A percentile compares a stretch with the other conserved stretches of the same genome.
These are phyloP conservation scores for Plagodis pulveraria DNA, from an alignment of 2,888 invertebrate species.

Conservation along the genomic window DNA sequence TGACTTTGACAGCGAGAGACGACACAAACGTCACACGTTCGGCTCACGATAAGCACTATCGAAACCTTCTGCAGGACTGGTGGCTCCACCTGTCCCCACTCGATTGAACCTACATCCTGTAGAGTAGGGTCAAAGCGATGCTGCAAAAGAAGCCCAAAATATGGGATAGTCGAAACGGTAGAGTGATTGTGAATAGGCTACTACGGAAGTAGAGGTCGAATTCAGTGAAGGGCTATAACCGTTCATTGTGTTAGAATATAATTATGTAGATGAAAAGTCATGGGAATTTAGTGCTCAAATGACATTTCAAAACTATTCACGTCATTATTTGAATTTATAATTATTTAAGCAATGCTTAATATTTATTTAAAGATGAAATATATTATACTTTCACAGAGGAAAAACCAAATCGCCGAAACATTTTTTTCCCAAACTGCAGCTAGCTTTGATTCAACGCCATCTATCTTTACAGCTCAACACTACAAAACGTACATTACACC, in stretches of 20 bases:
- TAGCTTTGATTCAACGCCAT: constrained; percentile 47
- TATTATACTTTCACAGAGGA: too few relatives aligned
- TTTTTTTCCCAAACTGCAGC: constrained; percentile 10
- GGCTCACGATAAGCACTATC: constrained; percentile 53
- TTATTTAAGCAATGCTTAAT: too few relatives aligned
- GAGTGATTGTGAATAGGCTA: constrained; percentile 60
- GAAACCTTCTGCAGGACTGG: constrained; percentile 55
- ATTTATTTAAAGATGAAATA: too few relatives aligned
- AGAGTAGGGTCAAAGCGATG: constrained; percentile 56
- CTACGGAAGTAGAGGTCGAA: constrained; percentile 65
- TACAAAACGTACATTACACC: constrained; percentile 9
- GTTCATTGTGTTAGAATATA: constrained; percentile 41
- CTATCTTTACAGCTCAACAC: constrained; percentile 42
- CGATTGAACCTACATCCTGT: constrained; percentile 64
- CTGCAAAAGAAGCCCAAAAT: constrained; percentile 68
- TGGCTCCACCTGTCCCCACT: constrained; percentile 77
- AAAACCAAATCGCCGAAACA: too few relatives aligned
- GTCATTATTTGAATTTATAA: background rate
- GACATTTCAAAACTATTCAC: background rate
- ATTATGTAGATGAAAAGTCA: constrained; percentile 28
- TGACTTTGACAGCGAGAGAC: constrained; percentile 72
- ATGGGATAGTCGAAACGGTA: constrained; percentile 73
- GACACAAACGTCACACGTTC: constrained; percentile 71
- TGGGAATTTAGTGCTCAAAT: constrained; percentile 44
- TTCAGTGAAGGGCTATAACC: constrained; percentile 55